Conservation (phyloP, 2,888 invertebrate species). For the Athrips mouffetella region DNA sequence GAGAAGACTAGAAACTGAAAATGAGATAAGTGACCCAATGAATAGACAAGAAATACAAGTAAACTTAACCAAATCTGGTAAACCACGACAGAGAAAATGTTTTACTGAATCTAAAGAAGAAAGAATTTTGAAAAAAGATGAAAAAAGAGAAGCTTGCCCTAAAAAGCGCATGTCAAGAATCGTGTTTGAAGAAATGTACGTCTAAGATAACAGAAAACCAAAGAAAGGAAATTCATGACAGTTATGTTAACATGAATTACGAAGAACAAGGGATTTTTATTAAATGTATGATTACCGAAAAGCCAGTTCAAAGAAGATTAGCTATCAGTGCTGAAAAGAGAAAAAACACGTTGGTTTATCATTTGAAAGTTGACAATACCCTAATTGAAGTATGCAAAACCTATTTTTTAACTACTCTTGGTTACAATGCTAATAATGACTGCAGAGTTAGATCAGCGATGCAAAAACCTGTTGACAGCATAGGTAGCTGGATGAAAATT, state of each 20-base stretch:
- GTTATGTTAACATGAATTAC: not conserved
- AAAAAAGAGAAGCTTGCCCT: too few relatives aligned
- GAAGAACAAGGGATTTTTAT: conserved; percentile 5
- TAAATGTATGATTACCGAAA: not conserved
- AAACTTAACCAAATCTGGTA: too few relatives aligned
- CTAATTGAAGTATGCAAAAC: conserved; percentile 18
- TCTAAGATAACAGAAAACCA: too few relatives aligned
- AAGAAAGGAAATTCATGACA: too few relatives aligned
- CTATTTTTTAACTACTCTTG: conserved; percentile 20
- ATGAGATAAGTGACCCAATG: too few relatives aligned
- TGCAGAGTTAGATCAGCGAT: not conserved
- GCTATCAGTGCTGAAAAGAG: not conserved
- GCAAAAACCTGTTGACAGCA: conserved; percentile 9
- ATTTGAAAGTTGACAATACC: conserved; percentile 5
- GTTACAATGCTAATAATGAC: conserved; percentile 18
- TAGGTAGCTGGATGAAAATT: conserved; percentile 7
- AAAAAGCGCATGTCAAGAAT: too few relatives aligned
- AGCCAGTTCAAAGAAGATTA: conserved; percentile 1
- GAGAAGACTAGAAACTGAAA: too few relatives aligned
- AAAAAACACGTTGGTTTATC: conserved; percentile 5
- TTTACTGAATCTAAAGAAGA: too few relatives aligned
- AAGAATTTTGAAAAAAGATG: too few relatives aligned
- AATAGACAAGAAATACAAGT: too few relatives aligned
- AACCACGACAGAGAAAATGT: too few relatives aligned
- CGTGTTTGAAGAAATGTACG: too few relatives aligned